Evolutionary conservation across 2,888 invertebrate genomes (phyloP), one percentile per base, ranked within the genome.

Genomic region (Phalera bucephala): DNA sequence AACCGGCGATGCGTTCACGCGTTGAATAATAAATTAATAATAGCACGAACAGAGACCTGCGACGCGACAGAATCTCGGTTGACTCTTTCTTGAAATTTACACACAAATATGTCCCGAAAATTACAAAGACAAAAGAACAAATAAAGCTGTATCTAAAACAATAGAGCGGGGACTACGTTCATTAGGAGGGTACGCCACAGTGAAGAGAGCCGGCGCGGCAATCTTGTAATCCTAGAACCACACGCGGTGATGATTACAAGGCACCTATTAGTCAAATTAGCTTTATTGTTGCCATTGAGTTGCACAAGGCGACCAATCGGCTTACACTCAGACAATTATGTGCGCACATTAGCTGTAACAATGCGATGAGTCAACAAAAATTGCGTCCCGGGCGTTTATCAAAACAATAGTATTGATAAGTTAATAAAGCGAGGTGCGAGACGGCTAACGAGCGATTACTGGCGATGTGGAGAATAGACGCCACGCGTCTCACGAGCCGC

Each of bases 371-470:
- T 89, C 89, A 89, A 72, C 88, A 77, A 65, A 85, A 84, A 85
- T 83, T 80, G 80, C 80, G 71, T 64, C 69, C 64, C 66, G 65
- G 68, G 80, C 82, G 82, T 87, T 82, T 86, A 89, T 88, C 85
- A 87, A 89, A 88, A 89, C 89, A 89, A 89, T 89, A 81, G 87
- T 86, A 83, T 84, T 86, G 88, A 89, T 89, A 89, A 88, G 85
- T 88, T 89, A 84, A 89, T 89, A 85, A 81, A 85, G 75, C 73
- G 62, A 80, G 76, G 80, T 72, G 81, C 76, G 77, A 56, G 58
- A 75, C 63, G 69, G 65, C 78, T 83, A 83, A 85, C 85, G 84
- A 86, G 83, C 80, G 82, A 79, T 81, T 80, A 80, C 74, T 45
- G 59, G 61, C 71, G 64, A 60, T 54, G 73, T 69, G 60, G 69